Conservation (phyloP, 2,113 vertebrate species). For the Ciconia boyciana region DNA sequence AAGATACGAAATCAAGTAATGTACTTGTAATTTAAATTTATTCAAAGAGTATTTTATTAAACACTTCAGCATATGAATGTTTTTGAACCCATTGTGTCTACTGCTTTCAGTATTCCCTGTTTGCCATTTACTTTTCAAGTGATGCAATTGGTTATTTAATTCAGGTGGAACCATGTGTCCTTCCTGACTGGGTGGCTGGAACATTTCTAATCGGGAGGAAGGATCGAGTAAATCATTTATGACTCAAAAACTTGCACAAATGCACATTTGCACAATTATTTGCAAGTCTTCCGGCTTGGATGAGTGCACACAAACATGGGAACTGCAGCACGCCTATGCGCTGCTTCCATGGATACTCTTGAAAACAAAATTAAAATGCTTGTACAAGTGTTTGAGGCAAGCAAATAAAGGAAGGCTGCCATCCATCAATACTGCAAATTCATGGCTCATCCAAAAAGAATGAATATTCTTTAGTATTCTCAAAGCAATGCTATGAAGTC, state of each 20-base stretch:
- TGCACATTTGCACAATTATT: neutral
- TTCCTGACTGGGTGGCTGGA: neutral
- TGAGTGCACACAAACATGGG: neutral
- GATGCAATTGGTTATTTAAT: neutral
- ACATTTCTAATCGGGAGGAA: neutral
- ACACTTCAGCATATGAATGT: slow-evolving; percentile 2
- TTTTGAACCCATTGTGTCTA: slow-evolving; percentile 38
- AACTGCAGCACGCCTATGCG: neutral
- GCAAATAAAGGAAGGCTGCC: slow-evolving; percentile 46
- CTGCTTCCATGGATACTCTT: slow-evolving; percentile 49
- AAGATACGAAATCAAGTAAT: slow-evolving; percentile 26
- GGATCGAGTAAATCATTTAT: neutral
- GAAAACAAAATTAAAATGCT: slow-evolving; percentile 55
- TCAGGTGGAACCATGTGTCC: neutral
- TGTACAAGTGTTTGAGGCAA: slow-evolving; percentile 39
- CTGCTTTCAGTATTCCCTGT: slow-evolving; percentile 19
- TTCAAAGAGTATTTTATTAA: slow-evolving; percentile 51
- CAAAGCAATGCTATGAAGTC: neutral
- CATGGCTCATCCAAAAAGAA: neutral
- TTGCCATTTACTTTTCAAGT: slow-evolving; percentile 27
- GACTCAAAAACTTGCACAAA: slow-evolving; percentile 19
- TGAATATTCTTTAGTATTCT: neutral
- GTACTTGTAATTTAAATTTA: slow-evolving; percentile 51
- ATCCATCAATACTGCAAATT: neutral
- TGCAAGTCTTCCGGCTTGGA: neutral